Evolutionary conservation across 23 tunicate species (phyloP), one percentile per base, ranked within the genome.

Genomic region (Ciona savignyi): DNA sequence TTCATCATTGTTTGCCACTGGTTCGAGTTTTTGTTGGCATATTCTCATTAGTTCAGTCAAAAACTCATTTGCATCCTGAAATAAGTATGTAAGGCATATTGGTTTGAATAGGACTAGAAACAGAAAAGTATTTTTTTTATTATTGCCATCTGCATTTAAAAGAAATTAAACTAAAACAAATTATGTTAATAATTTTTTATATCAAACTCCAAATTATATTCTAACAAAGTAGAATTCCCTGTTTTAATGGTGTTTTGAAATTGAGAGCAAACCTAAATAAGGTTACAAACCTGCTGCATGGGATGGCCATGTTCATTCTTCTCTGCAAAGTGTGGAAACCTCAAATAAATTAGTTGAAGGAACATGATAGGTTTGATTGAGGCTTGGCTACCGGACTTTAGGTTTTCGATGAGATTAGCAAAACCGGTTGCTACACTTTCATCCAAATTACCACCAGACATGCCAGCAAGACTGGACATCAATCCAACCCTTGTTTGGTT

Each of bases 31-130:
- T 15, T 64, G 63, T 65, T 94, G 99, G 65, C 93, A 79, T 27
- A 86, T 86, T 83, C 99, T 73, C 73, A 87, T 64, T 11, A 94
- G 67, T 76, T 86, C 93, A n/a, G 85, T 78, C 48, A 87, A 69
- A 65, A 86, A 87, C 70, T 94, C 99, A 65, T 94, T 94, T 24
- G 99, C 99, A 70, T 94, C 99, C 93, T 91, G 33, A 65, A 60
- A 61, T 68, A 60, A 32, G 24, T 2, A 32, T 32, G 19, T 27
- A 67, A 27, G n/a, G n/a, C n/a, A n/a, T n/a, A n/a, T n/a, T n/a
- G n/a, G n/a, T n/a, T n/a, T n/a, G n/a, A n/a, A n/a, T n/a, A n/a
- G n/a, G n/a, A n/a, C n/a, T n/a, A n/a, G n/a, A n/a, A n/a, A n/a
- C n/a, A n/a, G n/a, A n/a, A n/a, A n/a, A n/a, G n/a, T n/a, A n/a